Base-by-base conservation (phyloP, 2,797 vertebrate species). In the Iguana delicatissima region DNA sequence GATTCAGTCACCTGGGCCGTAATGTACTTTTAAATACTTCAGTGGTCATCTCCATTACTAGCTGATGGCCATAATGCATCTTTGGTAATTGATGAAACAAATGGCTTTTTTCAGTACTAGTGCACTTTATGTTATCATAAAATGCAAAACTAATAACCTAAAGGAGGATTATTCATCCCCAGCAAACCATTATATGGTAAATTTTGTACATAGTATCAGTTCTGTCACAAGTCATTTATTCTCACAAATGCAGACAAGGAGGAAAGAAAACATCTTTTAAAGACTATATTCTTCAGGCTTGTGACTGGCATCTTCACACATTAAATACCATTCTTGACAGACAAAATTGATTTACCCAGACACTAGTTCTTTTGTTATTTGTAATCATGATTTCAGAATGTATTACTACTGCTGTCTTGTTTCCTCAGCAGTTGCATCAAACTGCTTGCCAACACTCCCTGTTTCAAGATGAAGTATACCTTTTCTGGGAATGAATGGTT, bases 191-290 rank as follows among this genome's bases (percentile, higher is more conserved):
- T 72, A 86, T 18, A 84, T 92, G 74, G 16, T 13, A 85, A 92
- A 92, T 67, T n/a, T 2, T 59, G 2, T 24, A 57, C 80, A 86
- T 92, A 73, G 3, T 69, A 74, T 77, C 87, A 89, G 8, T 55
- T 74, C 91, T 82, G 77, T 88, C 73, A 86, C 8, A 50, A 52
- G 5, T 79, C 55, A 80, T 93, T 92, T 89, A 91, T 82, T 81
- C 5, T 52, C 83, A 16, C 14, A 87, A 91, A 92, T 38, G 72
- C 1, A 2, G 85, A n/a, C 26, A 90, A 26, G 12, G 74, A 38
- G 50, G 91, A 59, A 32, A 84, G 46, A n/a, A n/a, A 18, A 14
- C 32, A 12, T 32, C 62, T 38, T 91, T 89, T 18, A 93, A 90
- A 94, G 64, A 13, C 38, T 91, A 52, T 89, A 91, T 87, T 67